Conservation (phyloP, 1,140 invertebrate genomes). For the Drosophila miranda region DNA sequence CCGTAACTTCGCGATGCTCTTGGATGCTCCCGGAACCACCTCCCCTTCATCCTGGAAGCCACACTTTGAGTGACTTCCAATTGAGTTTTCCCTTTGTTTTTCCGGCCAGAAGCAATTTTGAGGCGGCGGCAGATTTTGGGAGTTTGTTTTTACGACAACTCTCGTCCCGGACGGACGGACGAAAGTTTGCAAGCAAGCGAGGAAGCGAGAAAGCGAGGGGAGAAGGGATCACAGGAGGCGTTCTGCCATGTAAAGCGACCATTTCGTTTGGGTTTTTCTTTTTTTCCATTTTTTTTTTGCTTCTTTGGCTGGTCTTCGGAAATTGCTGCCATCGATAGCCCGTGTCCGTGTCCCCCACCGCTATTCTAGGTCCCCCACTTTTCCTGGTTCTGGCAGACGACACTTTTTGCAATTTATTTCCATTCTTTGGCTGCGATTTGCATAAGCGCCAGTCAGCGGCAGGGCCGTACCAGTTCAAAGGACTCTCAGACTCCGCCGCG, state of each 20-base stretch:
- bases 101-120: conserved; percentile 57
- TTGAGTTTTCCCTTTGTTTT: conserved; percentile 59
- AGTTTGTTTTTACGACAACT: conserved; percentile 73
- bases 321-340: conserved; percentile 77
- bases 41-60: conserved; percentile 4
- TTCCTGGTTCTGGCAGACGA: conserved; percentile 50
- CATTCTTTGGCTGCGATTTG: conserved; percentile 65
- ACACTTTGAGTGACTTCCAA: conserved; percentile 48
- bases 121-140: conserved; percentile 65
- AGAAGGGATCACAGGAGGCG: conserved; percentile 26
- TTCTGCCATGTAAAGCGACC: conserved; percentile 61
- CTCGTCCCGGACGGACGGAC: background rate
- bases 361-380: background rate
- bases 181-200: background rate
- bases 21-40: conserved; percentile 27
- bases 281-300: background rate
- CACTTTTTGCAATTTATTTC: conserved; percentile 77
- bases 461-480: too few species aligned
- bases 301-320: conserved; percentile 36
- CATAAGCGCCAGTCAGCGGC: conserved; percentile 58
- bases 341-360: conserved; percentile 13
- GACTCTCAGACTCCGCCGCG: conserved; percentile 26
- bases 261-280: conserved; percentile 39
- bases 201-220: background rate
- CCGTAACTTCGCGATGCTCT: conserved; percentile 11